Evolutionary conservation across 1,140 invertebrate genomes (phyloP).

Genomic region (Phymastichus coffea): DNA sequence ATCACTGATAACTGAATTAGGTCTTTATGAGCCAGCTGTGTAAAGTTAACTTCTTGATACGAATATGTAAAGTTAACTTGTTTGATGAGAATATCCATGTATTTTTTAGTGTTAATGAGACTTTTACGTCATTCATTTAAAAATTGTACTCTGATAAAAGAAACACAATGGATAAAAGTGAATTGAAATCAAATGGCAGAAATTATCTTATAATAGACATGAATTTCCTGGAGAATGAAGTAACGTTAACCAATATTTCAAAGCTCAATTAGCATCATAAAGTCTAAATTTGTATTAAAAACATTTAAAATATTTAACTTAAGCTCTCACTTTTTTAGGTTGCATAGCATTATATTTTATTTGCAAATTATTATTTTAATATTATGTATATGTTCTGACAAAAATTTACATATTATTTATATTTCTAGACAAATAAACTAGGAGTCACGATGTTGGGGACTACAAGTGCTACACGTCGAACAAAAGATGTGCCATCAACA

Average conservation of each 20-base stretch:
- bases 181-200: conserved; percentile 21
- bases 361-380: background rate
- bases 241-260: conserved; percentile 30
- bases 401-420: conserved; percentile 1
- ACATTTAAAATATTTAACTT: too few species aligned
- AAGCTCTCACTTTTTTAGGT: too few species aligned
- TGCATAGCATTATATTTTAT: background rate
- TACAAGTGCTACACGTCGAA: conserved; percentile 44
- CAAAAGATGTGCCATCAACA: conserved; percentile 41
- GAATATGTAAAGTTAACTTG: background rate
- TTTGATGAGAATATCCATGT: too few species aligned
- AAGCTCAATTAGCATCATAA: background rate
- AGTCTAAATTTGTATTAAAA: background rate
- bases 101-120: conserved; percentile 5
- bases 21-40: background rate
- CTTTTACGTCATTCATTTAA: background rate
- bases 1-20: conserved; percentile 15
- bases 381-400: background rate
- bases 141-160: background rate
- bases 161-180: conserved; percentile 18
- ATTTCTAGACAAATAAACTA: conserved; percentile 45
- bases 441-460: conserved; percentile 44
- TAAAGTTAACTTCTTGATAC: background rate
- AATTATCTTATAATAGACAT: conserved; percentile 34
- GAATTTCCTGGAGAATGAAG: conserved; percentile 32